Evolutionary conservation across 2,888 invertebrate species (phyloP), one percentile per base, ranked within the genome.

Genomic region (Anorthoa munda): DNA sequence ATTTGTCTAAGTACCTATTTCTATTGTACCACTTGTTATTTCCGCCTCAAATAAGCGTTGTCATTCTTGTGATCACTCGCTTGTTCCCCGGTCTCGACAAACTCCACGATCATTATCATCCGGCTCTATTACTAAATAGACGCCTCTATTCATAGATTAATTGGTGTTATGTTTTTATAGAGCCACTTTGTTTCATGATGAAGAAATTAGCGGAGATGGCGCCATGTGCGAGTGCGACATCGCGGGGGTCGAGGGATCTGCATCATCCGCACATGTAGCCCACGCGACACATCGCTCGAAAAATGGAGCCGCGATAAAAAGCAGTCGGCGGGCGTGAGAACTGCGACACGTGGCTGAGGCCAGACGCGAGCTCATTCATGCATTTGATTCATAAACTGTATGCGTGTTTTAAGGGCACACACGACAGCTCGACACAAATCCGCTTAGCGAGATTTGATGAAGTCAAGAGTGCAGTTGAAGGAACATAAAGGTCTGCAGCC

Each of bases 311-410:
- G 90, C 92, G 93, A 94, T 93, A 95, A 95, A 95, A 95, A 95
- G 93, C 91, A 90, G 90, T 88, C 92, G 88, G 84, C 88, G 80
- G 93, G 92, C 95, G 96, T 96, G 95, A 95, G 95, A 96, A 96
- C 95, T 84, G 66, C 90, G 94, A 92, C 95, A 95, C 95, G 96
- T 95, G 95, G 94, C 94, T 88, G 73, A 79, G 73, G 73, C 76
- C 85, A 86, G 86, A 88, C 91, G 90, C 90, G 87, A 91, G 91
- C 93, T 93, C 95, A 96, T 96, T 96, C 96, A 96, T 94, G 93
- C 93, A 94, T 95, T 95, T 95, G 95, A 96, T 96, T 96, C 96
- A 96, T 95, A 93, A 94, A 93, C 90, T 92, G 92, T 91, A 91
- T 89, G 86, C 87, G 90, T 81, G 87, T 86, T 85, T 88, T 91